Base-by-base conservation (phyloP, 2,113 vertebrate species). In the Columba janthina region DNA sequence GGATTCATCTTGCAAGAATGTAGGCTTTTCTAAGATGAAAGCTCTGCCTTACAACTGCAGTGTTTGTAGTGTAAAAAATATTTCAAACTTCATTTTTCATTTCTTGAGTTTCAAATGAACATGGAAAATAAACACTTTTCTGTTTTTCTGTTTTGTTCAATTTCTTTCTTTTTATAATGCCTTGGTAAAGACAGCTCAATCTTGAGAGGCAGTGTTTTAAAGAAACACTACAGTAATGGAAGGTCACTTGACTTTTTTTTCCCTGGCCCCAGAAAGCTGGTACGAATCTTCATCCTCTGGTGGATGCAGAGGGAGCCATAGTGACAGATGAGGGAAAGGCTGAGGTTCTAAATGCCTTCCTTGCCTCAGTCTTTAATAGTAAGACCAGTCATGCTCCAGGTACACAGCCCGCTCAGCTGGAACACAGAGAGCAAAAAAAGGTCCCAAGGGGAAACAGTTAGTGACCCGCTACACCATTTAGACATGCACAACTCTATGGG, bases 91-190 rank as follows among this genome's bases (percentile, higher is more conserved):
- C 17, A 24, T 20, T 46, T 91, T 58, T 62, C 40, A 40, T 14
- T 40, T 40, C 12, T 40, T 40, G 40, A 6, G 42, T 75, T 85
- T 71, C 53, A 89, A 8, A 50, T 50, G 7, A 90, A 74, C 0
- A 0, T 3, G 11, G 16, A 71, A 78, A 65, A 73, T 3, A 51
- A 54, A 3, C 24, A 0, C 25, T 62, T 51, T 8, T 17, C n/a
- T 25, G 16, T 8, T 56, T 74, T 46, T 71, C 28, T n/a, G 9
- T 48, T 80, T 58, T 66, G 13, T 44, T 54, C 5, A 2, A n/a
- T 51, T 85, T 85, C 36, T 70, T 85, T 65, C 9, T 5, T 86
- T 78, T 84, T 48, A 38, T 21, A 73, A 76, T 8, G 4, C 1
- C 38, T 67, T 8, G 1, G 10, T 56, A 51, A 81, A 89, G 36